Evolutionary conservation across 1,140 invertebrate species (phyloP).

Genomic region (Lepidurus couesii): DNA sequence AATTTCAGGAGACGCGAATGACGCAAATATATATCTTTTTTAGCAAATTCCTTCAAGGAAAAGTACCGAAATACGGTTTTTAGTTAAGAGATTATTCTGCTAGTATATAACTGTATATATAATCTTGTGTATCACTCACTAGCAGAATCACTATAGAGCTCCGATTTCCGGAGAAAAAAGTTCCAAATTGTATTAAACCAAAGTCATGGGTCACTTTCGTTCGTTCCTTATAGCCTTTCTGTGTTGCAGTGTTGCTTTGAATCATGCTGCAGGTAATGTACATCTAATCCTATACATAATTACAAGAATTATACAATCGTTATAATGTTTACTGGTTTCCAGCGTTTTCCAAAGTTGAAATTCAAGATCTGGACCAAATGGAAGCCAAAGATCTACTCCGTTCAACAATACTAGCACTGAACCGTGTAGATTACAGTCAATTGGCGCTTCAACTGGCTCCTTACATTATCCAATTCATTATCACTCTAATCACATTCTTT

Average conservation of each 20-base stretch:
- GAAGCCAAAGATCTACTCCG: not conserved
- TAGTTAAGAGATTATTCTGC: no score
- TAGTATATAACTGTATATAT: no score
- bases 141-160: not conserved
- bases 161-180: not conserved
- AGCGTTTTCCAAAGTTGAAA: not conserved
- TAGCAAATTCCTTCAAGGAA: no score
- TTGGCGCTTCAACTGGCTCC: not conserved
- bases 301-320: not conserved
- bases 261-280: not conserved
- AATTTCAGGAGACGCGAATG: no score
- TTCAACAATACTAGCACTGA: not conserved
- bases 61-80: no score
- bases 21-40: no score
- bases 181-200: not conserved
- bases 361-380: not conserved
- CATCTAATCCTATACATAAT: not conserved
- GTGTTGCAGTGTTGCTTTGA: not conserved
- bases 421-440: not conserved
- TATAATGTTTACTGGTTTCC: not conserved
- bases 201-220: not conserved
- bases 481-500: not conserved
- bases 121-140: no score
- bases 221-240: not conserved
- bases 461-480: not conserved